Evolutionary conservation across 2,797 vertebrate species (phyloP), one percentile per base, ranked within the genome.

Genomic region (Scleropages formosus): DNA sequence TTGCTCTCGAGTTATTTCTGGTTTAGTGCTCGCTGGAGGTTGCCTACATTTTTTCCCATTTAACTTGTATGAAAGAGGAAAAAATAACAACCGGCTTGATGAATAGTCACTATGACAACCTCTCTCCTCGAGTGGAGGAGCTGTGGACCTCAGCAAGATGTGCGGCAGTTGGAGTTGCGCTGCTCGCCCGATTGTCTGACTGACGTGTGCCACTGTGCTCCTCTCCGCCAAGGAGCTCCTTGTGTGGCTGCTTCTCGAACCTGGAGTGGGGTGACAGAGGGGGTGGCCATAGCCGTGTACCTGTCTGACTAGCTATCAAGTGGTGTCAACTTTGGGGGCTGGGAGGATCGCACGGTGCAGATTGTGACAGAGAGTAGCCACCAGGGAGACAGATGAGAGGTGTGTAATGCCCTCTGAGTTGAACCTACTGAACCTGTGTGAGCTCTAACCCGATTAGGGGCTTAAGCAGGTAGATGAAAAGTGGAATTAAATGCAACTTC

Each of bases 101-200:
- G 75, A 76, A 76, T 70, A 56, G 67, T 76, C 71, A 73, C 71
- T 61, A 73, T 73, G 71, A 73, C 71, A 73, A 73, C 71, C 47
- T 61, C 71, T 73, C 71, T 60, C 71, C 7, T 16, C 18, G 71
- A 73, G 58, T 73, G 58, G 58, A 73, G 71, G 71, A 56, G 39
- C 71, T 73, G 27, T 73, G 71, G 71, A 44, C 58, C 56, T 60
- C 56, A 31, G 56, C 71, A 73, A 73, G 56, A 73, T 73, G n/a
- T 61, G 58, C 46, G 58, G 71, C 58, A 46, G 58, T 47, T 61
- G 69, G 60, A 61, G 58, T 20, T 44, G 44, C 20, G 31, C 58
- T 60, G 39, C 27, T 18, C 16, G 71, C 60, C 58, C 16, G 56
- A 22, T 59, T 31, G n/a, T 51, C 51, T 58, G 16, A 58, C 24